Evolutionary conservation across 1,140 invertebrate species (phyloP), one percentile per base, ranked within the genome.

Genomic region (Halictus rubicundus): DNA sequence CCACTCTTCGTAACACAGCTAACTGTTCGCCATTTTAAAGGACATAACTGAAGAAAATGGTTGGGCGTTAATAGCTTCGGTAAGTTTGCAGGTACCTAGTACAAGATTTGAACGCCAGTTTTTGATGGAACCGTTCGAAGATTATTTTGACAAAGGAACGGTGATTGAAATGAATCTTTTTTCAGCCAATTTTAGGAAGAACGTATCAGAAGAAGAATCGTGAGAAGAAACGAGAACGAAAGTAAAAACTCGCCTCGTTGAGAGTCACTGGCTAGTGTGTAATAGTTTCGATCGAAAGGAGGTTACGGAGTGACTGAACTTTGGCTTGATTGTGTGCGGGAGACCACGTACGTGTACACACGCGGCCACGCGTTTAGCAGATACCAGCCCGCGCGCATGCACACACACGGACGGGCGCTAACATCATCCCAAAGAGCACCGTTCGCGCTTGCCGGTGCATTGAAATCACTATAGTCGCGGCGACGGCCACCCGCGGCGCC

Each of bases 241-340:
- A 93, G 91, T 93, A 91, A 92, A 92, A 90, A 87, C 86, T 78
- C 82, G 54, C 71, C 60, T 46, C 57, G 85, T 80, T 93, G 92
- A 93, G 92, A 91, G 76, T 86, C 92, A 89, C 92, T 93, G 92
- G 69, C 87, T 91, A 92, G 90, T 92, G 91, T 92, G 92, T 93
- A 93, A 93, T 93, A 93, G 92, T 93, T 93, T 93, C 92, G 92
- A 93, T 93, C 88, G 92, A 93, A 93, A 93, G 92, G 92, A 93
- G 92, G 92, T 92, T 93, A 93, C 90, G 88, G 89, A 93, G 92
- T 93, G 92, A 93, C 88, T 93, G 92, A 93, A 93, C 92, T 93
- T 91, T 93, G 86, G 81, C 83, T 89, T 87, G 63, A 85, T 87
- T 69, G 90, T 89, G 89, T 88, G 86, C 83, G 88, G 64, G 80